A percentile compares a stretch with the other conserved stretches of the same genome.
These are phyloP conservation scores for Enteromius mattozi DNA, from an alignment of 2,797 vertebrate genomes.

Conservation along the genomic window DNA sequence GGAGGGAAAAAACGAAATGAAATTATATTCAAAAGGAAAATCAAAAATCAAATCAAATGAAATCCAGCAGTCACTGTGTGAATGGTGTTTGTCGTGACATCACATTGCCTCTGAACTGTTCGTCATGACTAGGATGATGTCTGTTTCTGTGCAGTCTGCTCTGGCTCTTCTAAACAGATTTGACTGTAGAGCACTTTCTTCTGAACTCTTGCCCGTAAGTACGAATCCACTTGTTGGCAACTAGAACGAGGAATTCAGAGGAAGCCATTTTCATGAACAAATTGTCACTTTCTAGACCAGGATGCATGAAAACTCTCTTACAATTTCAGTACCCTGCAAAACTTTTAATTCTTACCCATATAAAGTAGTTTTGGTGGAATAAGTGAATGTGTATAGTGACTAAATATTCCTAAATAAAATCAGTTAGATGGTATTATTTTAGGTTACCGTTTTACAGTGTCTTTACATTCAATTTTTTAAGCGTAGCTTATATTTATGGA, in stretches of 20 bases:
- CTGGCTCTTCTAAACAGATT: conserved; percentile 45
- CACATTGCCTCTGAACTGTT: neutral
- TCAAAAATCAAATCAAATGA: neutral
- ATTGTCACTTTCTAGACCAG: too few relatives aligned
- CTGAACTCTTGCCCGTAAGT: conserved; percentile 61
- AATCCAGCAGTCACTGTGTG: neutral
- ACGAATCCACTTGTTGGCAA: conserved; percentile 66
- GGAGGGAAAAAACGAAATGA: neutral
- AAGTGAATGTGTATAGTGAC: neutral
- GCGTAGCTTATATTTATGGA: neutral
- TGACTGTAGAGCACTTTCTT: conserved; percentile 56
- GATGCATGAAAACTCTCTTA: neutral
- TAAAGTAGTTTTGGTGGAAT: neutral
- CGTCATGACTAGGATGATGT: neutral
- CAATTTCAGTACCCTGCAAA: neutral
- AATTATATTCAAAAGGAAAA: neutral
- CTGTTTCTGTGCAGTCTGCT: neutral
- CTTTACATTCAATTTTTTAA: neutral
- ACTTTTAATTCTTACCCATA: neutral
- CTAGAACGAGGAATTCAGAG: conserved; percentile 48
- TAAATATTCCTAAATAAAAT: neutral
- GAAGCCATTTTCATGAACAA: neutral
- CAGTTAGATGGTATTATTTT: neutral
- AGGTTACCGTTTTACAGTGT: too few relatives aligned
- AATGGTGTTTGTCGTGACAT: neutral